Evolutionary conservation across 2,797 vertebrate species (phyloP).

Genomic region (Chelon labrosus): DNA sequence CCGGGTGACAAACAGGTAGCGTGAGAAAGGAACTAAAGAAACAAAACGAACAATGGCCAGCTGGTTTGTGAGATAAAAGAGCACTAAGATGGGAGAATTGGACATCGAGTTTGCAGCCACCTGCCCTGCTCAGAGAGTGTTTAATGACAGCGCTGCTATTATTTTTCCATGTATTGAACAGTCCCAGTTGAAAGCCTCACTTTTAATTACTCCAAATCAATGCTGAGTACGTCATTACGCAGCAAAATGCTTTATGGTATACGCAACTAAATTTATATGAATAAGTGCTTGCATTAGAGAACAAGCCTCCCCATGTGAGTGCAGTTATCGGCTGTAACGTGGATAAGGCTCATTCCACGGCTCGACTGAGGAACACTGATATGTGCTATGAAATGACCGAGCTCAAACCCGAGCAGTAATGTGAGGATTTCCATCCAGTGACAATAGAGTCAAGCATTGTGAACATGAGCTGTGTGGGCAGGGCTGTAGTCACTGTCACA

Average conservation of each 20-base stretch:
- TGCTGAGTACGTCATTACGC: constrained; percentile 64
- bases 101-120: constrained; percentile 43
- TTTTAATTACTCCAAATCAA: constrained; percentile 80
- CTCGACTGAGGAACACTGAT: neutral
- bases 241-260: constrained; percentile 52
- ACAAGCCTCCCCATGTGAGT: neutral
- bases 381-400: constrained; percentile 7
- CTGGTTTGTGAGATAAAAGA: constrained; percentile 51
- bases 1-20: neutral
- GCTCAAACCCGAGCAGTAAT: constrained; percentile 1
- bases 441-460: constrained; percentile 23
- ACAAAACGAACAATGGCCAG: constrained; percentile 22
- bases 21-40: constrained; percentile 3
- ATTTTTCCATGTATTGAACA: constrained; percentile 81
- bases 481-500: constrained; percentile 36
- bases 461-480: constrained; percentile 7
- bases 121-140: constrained; percentile 53
- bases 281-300: constrained; percentile 17
- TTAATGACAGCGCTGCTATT: constrained; percentile 61
- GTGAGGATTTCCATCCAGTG: constrained; percentile 1
- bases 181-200: constrained; percentile 57
- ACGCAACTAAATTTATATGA: constrained; percentile 28
- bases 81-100: constrained; percentile 39
- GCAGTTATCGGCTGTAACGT: neutral
- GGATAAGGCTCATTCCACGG: neutral